These are phyloP conservation scores for Elephantulus edwardii DNA, from an alignment of 2,113 vertebrate genomes.

Conservation along the genomic window DNA sequence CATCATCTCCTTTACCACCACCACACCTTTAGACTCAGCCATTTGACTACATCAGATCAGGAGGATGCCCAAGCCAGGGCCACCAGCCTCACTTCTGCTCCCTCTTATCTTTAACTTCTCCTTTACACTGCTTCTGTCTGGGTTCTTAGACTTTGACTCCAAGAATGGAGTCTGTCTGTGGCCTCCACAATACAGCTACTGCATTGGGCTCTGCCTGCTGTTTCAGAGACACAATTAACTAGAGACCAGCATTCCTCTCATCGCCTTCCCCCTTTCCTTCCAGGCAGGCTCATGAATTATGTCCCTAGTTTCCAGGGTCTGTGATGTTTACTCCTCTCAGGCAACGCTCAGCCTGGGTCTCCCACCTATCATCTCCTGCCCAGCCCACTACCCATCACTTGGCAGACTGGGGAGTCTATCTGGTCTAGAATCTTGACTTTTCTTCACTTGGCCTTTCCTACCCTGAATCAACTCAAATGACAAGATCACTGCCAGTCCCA, in stretches of 20 bases:
- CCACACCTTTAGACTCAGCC: rapidly evolving
- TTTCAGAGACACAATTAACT: neutral
- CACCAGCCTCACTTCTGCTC: neutral
- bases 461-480: neutral
- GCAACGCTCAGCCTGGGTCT: neutral
- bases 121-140: neutral
- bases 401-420: neutral
- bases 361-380: neutral
- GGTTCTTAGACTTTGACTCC: neutral
- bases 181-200: neutral
- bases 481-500: neutral
- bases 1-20: too few relatives aligned
- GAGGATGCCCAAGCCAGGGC: neutral
- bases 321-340: neutral
- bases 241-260: neutral
- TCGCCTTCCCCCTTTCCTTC: neutral
- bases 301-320: neutral
- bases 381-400: neutral
- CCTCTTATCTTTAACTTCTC: neutral
- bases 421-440: neutral
- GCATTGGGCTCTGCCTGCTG: neutral
- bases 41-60: neutral
- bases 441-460: neutral
- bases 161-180: neutral
- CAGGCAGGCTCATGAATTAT: neutral